Evolutionary conservation across 2,888 invertebrate genomes (phyloP), one percentile per base, ranked within the genome.

Genomic region (Cosmopolites sordidus): DNA sequence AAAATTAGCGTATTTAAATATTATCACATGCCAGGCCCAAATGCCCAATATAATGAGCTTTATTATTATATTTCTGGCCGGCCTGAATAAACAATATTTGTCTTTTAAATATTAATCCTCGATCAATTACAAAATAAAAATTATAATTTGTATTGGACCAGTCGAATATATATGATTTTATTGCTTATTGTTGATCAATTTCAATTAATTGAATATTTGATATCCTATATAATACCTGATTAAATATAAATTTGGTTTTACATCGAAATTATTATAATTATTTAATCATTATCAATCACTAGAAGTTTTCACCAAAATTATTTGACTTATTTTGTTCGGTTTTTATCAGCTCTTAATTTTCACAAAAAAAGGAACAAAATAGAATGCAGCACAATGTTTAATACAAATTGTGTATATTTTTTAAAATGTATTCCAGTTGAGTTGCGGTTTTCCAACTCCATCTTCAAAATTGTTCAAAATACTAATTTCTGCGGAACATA

Each of bases 1-100:
- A 54, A 46, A 45, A 48, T 43, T 30, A 30, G 33, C 33, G 33
- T 43, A 51, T 55, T 55, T 51, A 48, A 52, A 55, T 55, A 51
- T 55, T 55, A 47, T 54, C 43, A 43, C 43, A 42, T 45, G 49
- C 43, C 37, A 46, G 47, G 18, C n/a, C 45, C 45, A 16, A 48
- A 54, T 40, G 37, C 27, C 14, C 47, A 8, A 6, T 39, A 17
- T 40, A 51, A 51, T 46, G 42, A 16, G 46, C 43, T 40, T 47
- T 47, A 52, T 33, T 48, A 43, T 43, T 43, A 43, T 48, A 46
- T 43, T 52, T 43, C 29, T 12, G 27, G 18, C 29, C 38, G 38
- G 15, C 49, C 47, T 42, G 42, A 51, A 46, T 45, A 51, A 51
- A 51, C 51, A 41, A 47, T 47, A 43, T 40, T 45, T 37, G 50